Percentiles rank a stretch among this genome's conserved stretches.
phyloP scores from a whole-genome alignment of 2,888 invertebrate species.

The Pherbina coryleti region DNA sequence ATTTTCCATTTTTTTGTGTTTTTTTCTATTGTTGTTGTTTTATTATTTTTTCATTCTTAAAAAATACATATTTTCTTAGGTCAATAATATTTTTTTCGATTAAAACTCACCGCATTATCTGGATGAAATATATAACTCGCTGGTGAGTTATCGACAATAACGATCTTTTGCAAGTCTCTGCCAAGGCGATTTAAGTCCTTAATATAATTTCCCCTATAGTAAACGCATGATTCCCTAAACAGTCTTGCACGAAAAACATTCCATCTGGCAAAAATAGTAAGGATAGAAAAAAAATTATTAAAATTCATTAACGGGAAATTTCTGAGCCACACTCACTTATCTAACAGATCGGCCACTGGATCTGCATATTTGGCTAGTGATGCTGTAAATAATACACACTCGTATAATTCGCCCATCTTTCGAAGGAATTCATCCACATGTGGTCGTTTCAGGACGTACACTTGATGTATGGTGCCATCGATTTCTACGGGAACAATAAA shows the following conservation, averaged over 20 bases:
- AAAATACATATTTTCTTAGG: neutral
- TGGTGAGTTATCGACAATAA: constrained; percentile 99
- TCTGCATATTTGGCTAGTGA: constrained; percentile 99
- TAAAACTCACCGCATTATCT: constrained; percentile 94
- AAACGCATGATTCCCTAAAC: constrained; percentile 99
- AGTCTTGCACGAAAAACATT: constrained; percentile 95
- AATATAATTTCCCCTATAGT: constrained; percentile 99
- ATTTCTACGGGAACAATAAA: constrained; percentile 99
- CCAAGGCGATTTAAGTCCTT: constrained; percentile 99
- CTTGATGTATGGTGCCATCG: constrained; percentile 98
- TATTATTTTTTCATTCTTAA: neutral
- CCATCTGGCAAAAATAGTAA: constrained; percentile 77
- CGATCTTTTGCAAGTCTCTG: constrained; percentile 93
- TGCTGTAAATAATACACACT: constrained; percentile 99
- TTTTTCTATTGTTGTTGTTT: neutral
- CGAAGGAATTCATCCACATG: constrained; percentile 99
- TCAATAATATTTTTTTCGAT: neutral
- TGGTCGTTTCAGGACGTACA: constrained; percentile 98
- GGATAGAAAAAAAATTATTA: constrained; percentile 14
- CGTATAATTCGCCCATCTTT: constrained; percentile 97
- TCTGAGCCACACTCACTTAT: constrained; percentile 72
- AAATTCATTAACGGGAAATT: neutral
- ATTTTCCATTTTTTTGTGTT: too few relatives aligned
- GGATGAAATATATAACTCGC: constrained; percentile 99
- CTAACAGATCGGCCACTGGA: constrained; percentile 98